A percentile compares a stretch with the other conserved stretches of the same genome.
phyloP scores from a whole-genome alignment of 2,797 vertebrate species.

The Luscinia megarhynchos region DNA sequence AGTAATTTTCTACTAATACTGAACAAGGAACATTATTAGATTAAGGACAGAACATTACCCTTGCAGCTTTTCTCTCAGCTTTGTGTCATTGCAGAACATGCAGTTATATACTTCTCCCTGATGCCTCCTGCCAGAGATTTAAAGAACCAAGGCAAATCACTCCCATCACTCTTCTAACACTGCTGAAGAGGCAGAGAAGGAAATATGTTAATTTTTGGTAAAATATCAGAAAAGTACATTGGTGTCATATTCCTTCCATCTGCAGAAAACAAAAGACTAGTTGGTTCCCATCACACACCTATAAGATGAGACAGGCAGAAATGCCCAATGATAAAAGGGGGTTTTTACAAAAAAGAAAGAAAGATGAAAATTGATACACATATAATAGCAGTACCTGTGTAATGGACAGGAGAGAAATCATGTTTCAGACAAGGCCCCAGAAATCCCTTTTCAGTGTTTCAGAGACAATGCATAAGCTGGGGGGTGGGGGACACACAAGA shows the following conservation, averaged over 20 bases:
- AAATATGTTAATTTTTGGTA: constrained; percentile 14
- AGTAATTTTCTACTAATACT: constrained; percentile 48
- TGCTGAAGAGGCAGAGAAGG: neutral
- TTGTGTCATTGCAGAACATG: constrained; percentile 20
- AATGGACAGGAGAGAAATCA: neutral
- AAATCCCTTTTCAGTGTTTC: neutral
- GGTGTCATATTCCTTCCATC: constrained; percentile 29
- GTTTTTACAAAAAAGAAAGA: constrained; percentile 5
- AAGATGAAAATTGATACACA: constrained; percentile 23
- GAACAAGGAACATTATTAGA: constrained; percentile 58
- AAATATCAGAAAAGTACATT: neutral
- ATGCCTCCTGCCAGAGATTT: neutral
- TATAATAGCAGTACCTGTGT: neutral
- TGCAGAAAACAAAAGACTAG: constrained; percentile 13
- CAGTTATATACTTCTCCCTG: constrained; percentile 22
- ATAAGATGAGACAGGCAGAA: constrained; percentile 14
- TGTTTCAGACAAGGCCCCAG: neutral
- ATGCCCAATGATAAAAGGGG: neutral
- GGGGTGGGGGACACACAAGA: neutral
- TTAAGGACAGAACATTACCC: constrained; percentile 60
- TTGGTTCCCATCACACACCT: constrained; percentile 32
- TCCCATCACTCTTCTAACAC: neutral
- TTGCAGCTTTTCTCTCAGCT: constrained; percentile 46
- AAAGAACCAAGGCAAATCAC: constrained; percentile 26
- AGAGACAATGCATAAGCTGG: neutral